Base-by-base conservation (phyloP, 2,888 invertebrate species). In the Epirrhoe tristata region DNA sequence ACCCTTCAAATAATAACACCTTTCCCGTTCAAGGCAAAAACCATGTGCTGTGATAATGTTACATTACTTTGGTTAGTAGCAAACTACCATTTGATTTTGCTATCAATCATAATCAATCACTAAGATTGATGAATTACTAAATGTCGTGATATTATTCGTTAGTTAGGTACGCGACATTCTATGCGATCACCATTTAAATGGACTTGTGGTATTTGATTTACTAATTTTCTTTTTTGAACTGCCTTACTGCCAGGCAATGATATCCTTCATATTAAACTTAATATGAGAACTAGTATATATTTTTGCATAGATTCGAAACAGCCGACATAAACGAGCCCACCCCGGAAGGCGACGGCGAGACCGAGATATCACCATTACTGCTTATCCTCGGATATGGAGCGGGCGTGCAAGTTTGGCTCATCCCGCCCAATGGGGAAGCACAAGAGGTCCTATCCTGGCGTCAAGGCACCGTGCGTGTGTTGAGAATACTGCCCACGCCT, bases 371-470 rank as follows among this genome's bases (percentile, higher is more conserved):
- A 39, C 97, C 98, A 0, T 91, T 99, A 56, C 94, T 99, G 31
- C 93, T 99, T 16, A 96, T 98, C 52, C 93, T 99, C 66, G 99
- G 93, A 58, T 93, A 93, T 68, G 93, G 93, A 31, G 84, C 93
- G 0, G 93, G 87, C 36, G 91, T 92, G 31, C 89, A 98, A 96
- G 96, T 97, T 53, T 98, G 98, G 98, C 94, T 97, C 61, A 95
- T 98, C 70, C 96, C 96, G 14, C 97, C 97, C 7, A 97, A 96
- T 77, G 99, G 99, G 24, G 99, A 99, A 85, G 99, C 99, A 1
- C 96, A 97, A 69, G 99, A 99, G 90, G 97, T 99, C 32, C 90
- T 99, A 67, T 98, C 99, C 3, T 98, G 98, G 96, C 95, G 98
- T 59, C 98, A 99, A 88, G 98, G 98, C 60, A 96, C 96, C 71